phyloP scores from a whole-genome alignment of 1,140 invertebrate species.

The Melipona quadrifasciata region DNA sequence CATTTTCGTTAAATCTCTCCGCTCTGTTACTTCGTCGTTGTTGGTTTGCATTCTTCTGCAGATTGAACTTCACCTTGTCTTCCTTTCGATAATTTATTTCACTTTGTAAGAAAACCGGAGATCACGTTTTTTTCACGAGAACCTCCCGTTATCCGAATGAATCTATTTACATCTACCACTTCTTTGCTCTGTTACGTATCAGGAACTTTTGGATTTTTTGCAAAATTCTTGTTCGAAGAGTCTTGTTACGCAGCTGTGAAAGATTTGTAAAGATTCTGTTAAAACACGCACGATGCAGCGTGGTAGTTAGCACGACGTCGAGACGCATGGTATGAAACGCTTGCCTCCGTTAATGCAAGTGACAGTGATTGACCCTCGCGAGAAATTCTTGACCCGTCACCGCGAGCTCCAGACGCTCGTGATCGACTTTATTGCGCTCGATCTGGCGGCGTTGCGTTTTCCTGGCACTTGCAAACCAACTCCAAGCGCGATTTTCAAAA shows the following conservation, averaged over 20 bases:
- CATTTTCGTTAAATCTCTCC: conserved; percentile 42
- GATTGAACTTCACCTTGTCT: conserved; percentile 40
- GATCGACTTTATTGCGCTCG: conserved; percentile 53
- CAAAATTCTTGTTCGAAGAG: background rate
- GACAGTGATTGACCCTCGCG: conserved; percentile 63
- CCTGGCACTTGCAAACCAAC: background rate
- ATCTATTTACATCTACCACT: background rate
- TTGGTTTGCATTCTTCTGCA: conserved; percentile 54
- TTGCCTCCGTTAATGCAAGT: conserved; percentile 43
- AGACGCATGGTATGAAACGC: conserved; percentile 42
- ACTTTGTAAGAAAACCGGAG: background rate
- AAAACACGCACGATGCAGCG: background rate
- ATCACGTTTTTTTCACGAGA: background rate
- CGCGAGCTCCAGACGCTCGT: conserved; percentile 38
- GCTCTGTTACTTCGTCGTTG: conserved; percentile 62
- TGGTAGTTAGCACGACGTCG: conserved; percentile 4
- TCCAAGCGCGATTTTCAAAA: background rate
- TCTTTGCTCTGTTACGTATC: background rate
- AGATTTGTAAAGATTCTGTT: background rate
- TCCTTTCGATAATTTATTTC: background rate
- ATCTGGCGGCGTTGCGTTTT: conserved; percentile 45
- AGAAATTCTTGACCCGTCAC: conserved; percentile 59
- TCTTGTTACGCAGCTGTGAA: background rate
- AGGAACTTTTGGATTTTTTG: background rate
- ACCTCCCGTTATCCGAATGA: background rate